Evolutionary conservation across 2,888 invertebrate genomes (phyloP).

Genomic region (Andrena fulva): DNA sequence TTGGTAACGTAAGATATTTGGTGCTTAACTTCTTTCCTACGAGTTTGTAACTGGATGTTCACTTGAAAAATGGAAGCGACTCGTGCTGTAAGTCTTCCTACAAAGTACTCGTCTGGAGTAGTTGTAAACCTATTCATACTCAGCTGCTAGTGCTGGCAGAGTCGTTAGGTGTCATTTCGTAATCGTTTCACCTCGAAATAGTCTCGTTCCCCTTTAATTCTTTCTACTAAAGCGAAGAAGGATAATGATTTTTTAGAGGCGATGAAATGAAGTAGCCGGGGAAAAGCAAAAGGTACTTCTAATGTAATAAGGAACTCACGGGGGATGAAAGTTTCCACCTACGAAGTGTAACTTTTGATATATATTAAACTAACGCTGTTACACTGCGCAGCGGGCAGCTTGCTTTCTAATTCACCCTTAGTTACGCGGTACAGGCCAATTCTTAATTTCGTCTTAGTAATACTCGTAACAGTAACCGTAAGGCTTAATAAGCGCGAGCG

Average conservation of each 20-base stretch:
- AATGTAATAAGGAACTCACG: background rate
- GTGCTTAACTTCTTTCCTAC: no score
- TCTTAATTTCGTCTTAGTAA: constrained; percentile 33
- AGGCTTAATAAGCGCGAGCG: constrained; percentile 39
- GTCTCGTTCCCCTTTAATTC: background rate
- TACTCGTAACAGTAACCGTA: constrained; percentile 44
- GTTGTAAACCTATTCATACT: no score
- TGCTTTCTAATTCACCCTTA: constrained; percentile 11
- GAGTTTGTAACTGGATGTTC: no score
- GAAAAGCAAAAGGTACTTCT: background rate
- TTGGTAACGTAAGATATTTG: no score
- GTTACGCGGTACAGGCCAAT: constrained; percentile 1
- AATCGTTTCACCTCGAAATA: background rate
- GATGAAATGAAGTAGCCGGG: background rate
- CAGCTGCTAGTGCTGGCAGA: no score
- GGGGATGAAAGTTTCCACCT: background rate
- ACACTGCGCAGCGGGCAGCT: background rate
- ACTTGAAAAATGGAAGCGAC: no score
- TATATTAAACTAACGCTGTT: background rate
- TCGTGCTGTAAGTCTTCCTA: no score
- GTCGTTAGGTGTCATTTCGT: no score
- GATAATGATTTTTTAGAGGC: background rate
- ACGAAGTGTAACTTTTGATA: background rate
- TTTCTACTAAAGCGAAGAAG: background rate
- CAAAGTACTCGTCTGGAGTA: no score